Evolutionary conservation across 2,113 vertebrate genomes (phyloP), one percentile per base, ranked within the genome.

Genomic region (Hydrochoerus hydrochaeris): DNA sequence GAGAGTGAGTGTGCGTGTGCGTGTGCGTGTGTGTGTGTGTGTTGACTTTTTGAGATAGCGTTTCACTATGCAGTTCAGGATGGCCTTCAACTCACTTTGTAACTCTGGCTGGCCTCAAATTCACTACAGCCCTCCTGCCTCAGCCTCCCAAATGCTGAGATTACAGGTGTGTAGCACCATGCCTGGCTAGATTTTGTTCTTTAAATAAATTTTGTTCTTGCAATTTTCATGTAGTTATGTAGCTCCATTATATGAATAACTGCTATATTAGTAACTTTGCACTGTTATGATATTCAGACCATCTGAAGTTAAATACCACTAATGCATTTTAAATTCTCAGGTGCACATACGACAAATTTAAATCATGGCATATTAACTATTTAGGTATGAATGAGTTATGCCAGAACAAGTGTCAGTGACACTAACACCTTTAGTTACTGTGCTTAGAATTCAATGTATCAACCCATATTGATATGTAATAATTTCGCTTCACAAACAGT

Each of bases 251-350:
- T 38, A 82, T 78, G 88, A 90, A 94, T 88, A 88, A 52, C n/a
- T 92, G 19, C 17, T 54, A 38, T 38, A 78, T 38, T 54, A 92
- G 38, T 81, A 84, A 58, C 54, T 78, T 8, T 67, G 35, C 1
- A 75, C 16, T 60, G 35, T 32, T 90, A 35, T 60, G 41, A 41
- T 93, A 46, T 82, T 71, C 52, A 78, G 91, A 77, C 73, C 60
- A 92, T 58, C 77, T 95, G 85, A 94, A 78, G 28, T 60, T 83
- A 95, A 94, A 93, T 92, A 44, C 26, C 49, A 93, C 35, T 49
- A 73, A 54, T 69, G 22, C 30, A 58, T 49, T 78, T 81, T 71
- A 83, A 88, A 73, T 81, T 93, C 9, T 92, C 94, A 95, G 77
- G 77, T 95, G 89, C 7, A n/a, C 24, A 32, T 22, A 35, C 35